Base-by-base conservation (phyloP, 2,797 vertebrate genomes). In the Trachops cirrhosus region DNA sequence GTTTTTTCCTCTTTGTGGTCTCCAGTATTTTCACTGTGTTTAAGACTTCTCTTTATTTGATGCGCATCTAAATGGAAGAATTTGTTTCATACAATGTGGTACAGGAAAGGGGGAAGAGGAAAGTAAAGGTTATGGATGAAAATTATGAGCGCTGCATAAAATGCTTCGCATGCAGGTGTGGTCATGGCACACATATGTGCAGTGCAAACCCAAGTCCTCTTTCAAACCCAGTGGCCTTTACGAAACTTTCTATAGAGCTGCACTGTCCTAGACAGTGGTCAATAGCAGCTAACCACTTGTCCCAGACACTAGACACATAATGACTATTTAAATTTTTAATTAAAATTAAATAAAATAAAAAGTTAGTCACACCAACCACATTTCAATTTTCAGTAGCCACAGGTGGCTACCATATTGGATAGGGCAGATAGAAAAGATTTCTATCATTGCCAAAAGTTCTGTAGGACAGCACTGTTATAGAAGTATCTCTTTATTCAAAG, bases 291-390 rank as follows among this genome's bases (percentile, higher is more conserved):
- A 92, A 44, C 16, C n/a, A 70, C 44, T 91, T 86, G 79, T 71
- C 52, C 46, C 44, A 64, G 34, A 8, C 59, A 89, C 26, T 37
- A 73, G 34, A 6, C 71, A 59, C 0, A 59, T 24, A 37, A 37
- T 24, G 26, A 32, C 16, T 50, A 74, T 44, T 67, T 71, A 59
- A 37, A 96, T 3, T 80, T 41, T 86, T 44, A 62, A 95, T 78
- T 93, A 44, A 93, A 93, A 75, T 89, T 2, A 73, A 75, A 87
- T 85, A 21, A 87, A 87, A 59, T 83, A 14, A 64, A 91, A 75
- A 78, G 34, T 78, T 16, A 21, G 24, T 84, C 54, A 89, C 24
- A 59, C 22, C 67, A 67, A 75, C 39, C 44, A 78, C 70, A 70
- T 86, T 89, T 88, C 24, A 86, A n/a, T 88, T 87, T 64, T 85